Evolutionary conservation across 2,797 vertebrate species (phyloP), one percentile per base, ranked within the genome.

Genomic region (Hemibagrus guttatus): DNA sequence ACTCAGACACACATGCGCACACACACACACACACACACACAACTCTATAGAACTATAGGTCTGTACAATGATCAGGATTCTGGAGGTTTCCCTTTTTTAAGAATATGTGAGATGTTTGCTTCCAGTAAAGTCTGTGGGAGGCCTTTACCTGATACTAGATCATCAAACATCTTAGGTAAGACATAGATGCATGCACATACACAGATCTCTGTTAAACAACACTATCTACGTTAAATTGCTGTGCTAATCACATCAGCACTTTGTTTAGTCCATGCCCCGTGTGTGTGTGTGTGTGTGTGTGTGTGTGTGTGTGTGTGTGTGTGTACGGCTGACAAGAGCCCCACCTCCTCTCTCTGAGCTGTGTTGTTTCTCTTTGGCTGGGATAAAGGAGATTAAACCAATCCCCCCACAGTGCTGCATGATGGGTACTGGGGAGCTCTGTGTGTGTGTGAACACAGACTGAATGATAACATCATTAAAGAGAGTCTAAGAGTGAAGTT

Each of bases 231-330:
- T 19, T 14, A 11, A 68, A 69, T 31, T 69, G 63, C 46, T 83
- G 46, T 68, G 35, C n/a, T 95, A 95, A 95, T 96, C 94, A 95
- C 92, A 95, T 95, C 94, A 93, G 93, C 92, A 93, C 92, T 92
- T 94, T 91, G 42, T 49, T n/a, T 19, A n/a, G 26, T 74, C 6
- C 46, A 52, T 74, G 46, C 46, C 35, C 9, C 1, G 31, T 69
- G 66, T 71, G 35, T 39, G 16, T 39, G 31, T 21, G 68, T 19
- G 35, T 71, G 31, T 46, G 39, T 23, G 9, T 46, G 9, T 42
- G n/a, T 39, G 31, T 69, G 66, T 71, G 35, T 39, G 16, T 39
- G 31, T 21, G 68, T 19, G 35, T 71, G 31, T 46, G 39, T 23
- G 9, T 46, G 9, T 42, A 3, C 1, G 39, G 35, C 2, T 71